Evolutionary conservation across 2,797 vertebrate genomes (phyloP).

Genomic region (Propithecus perrieri): DNA sequence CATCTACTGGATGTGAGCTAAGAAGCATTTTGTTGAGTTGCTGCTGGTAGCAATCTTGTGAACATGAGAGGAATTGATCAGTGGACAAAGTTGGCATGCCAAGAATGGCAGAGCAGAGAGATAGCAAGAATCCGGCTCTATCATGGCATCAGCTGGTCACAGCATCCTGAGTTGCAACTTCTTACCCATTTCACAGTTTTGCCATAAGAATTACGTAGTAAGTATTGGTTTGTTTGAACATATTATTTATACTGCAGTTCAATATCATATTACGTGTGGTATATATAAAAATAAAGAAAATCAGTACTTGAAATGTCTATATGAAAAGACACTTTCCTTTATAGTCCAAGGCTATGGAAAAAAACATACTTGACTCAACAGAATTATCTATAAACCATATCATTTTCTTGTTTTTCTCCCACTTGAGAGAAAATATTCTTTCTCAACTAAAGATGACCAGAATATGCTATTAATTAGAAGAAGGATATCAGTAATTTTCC

Average conservation of each 20-base stretch:
- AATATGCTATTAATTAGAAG: not conserved
- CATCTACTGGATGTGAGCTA: not conserved
- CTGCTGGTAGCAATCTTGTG: not conserved
- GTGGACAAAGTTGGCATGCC: not conserved
- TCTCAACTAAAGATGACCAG: not conserved
- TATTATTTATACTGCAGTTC: not conserved
- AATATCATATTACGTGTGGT: not conserved
- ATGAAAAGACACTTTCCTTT: not conserved
- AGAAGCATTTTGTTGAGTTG: not conserved
- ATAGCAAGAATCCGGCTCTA: not conserved
- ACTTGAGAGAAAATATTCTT: not conserved
- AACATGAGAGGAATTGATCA: not conserved
- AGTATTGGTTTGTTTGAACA: not conserved
- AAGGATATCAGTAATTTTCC: not conserved
- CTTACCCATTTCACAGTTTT: not conserved
- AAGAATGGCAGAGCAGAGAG: not conserved
- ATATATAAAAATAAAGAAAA: not conserved
- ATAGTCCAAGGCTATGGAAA: not conserved
- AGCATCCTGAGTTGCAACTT: not conserved
- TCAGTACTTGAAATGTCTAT: not conserved
- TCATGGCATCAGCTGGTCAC: not conserved
- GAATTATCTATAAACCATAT: not conserved
- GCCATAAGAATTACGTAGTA: not conserved
- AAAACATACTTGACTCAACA: not conserved
- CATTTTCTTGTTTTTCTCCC: not conserved